A percentile compares a stretch with the other conserved stretches of the same genome.
phyloP scores from a whole-genome alignment of 2,113 vertebrate genomes.

The Podarcis cretensis region DNA sequence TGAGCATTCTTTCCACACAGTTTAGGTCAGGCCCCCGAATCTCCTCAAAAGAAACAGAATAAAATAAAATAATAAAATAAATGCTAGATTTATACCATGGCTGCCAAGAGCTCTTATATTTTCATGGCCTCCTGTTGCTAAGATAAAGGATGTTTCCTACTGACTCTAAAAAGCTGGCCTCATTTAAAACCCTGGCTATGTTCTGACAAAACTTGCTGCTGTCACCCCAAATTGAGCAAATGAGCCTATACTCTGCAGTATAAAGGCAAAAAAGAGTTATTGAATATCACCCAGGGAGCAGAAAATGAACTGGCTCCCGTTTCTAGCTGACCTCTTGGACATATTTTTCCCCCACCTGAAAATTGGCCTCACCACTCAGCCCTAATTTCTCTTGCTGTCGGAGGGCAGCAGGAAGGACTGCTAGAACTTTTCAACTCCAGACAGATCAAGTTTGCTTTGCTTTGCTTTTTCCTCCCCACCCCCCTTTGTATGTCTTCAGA shows the following conservation, averaged over 20 bases:
- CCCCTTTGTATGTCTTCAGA: constrained; percentile 37
- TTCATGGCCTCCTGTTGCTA: constrained; percentile 81
- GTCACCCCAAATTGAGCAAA: constrained; percentile 85
- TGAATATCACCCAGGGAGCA: constrained; percentile 85
- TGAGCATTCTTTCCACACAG: constrained; percentile 77
- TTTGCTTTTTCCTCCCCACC: constrained; percentile 40
- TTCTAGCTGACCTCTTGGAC: constrained; percentile 81
- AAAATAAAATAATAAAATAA: not conserved
- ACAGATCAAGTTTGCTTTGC: constrained; percentile 80
- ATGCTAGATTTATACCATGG: constrained; percentile 75
- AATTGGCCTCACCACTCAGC: constrained; percentile 68
- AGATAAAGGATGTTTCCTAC: constrained; percentile 81
- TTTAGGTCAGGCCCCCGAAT: constrained; percentile 72
- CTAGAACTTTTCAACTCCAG: constrained; percentile 73
- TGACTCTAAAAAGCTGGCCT: constrained; percentile 72
- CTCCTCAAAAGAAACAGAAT: constrained; percentile 30
- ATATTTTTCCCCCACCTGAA: constrained; percentile 49
- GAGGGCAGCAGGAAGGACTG: constrained; percentile 79
- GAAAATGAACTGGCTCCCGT: constrained; percentile 85
- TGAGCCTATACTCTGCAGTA: constrained; percentile 77
- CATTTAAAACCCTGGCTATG: constrained; percentile 73
- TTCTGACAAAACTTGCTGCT: constrained; percentile 80
- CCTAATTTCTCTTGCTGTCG: constrained; percentile 74
- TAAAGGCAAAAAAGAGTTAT: constrained; percentile 83
- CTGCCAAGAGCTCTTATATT: constrained; percentile 78